phyloP scores from a whole-genome alignment of 2,888 invertebrate genomes.

The Drosophila putrida region DNA sequence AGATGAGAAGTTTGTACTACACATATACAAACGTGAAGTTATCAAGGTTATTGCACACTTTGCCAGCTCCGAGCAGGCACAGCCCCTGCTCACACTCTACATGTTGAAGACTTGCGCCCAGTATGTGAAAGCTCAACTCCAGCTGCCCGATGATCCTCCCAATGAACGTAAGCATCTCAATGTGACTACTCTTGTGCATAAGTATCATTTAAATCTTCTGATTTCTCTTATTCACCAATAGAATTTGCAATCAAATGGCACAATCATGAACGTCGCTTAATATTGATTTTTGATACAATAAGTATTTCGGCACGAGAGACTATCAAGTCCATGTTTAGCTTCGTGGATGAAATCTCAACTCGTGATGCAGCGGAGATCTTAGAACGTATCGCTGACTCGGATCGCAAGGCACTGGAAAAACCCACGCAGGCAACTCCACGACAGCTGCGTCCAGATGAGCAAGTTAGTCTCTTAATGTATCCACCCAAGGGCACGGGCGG shows the following conservation, averaged over 20 bases:
- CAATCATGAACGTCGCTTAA: constrained; percentile 87
- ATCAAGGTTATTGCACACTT: constrained; percentile 92
- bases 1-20: constrained; percentile 85
- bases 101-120: constrained; percentile 89
- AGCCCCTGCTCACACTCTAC: constrained; percentile 92
- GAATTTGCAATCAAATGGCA: constrained; percentile 61
- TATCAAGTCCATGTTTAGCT: constrained; percentile 88
- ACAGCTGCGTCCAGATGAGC: constrained; percentile 85
- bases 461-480: constrained; percentile 91
- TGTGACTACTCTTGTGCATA: too few relatives aligned
- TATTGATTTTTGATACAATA: constrained; percentile 90
- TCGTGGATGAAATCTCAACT: constrained; percentile 90
- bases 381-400: constrained; percentile 87
- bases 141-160: constrained; percentile 87
- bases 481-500: constrained; percentile 93
- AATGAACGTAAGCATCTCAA: constrained; percentile 63
- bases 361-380: constrained; percentile 94
- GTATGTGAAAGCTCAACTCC: constrained; percentile 89
- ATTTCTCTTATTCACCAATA: constrained; percentile 23
- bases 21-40: constrained; percentile 90
- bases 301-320: constrained; percentile 88
- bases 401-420: constrained; percentile 79
- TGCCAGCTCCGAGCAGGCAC: constrained; percentile 87
- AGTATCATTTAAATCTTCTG: too few relatives aligned
- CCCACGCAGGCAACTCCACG: constrained; percentile 86